Evolutionary conservation across 2,797 vertebrate genomes (phyloP).

Genomic region (Sandelia bainsii): DNA sequence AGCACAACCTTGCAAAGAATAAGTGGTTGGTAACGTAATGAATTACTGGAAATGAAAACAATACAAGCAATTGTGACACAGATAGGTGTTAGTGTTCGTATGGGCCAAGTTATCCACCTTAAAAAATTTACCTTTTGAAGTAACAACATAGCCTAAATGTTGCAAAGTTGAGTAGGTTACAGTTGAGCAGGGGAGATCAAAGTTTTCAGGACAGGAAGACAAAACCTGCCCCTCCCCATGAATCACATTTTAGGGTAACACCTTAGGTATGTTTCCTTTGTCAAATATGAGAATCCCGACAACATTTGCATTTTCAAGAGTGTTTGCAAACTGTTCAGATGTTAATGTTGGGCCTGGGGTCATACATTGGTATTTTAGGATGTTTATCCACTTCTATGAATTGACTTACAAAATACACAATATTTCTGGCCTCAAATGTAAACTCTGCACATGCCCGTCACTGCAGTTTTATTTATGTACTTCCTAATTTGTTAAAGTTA

Average conservation of each 20-base stretch:
- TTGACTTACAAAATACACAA: not conserved
- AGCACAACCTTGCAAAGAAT: too few species aligned
- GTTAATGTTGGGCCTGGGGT: not conserved
- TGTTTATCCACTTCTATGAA: not conserved
- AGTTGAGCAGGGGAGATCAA: constrained; percentile 81
- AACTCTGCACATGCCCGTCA: too few species aligned
- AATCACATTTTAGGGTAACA: not conserved
- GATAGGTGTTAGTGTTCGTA: not conserved
- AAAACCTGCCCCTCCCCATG: constrained; percentile 83
- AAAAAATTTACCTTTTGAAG: not conserved
- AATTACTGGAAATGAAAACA: not conserved
- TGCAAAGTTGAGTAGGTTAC: constrained; percentile 56
- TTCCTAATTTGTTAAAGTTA: not conserved
- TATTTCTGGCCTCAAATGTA: not conserved
- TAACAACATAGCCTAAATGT: not conserved
- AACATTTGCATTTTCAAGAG: not conserved
- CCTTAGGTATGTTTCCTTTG: not conserved
- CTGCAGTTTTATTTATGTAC: not conserved
- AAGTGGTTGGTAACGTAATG: not conserved
- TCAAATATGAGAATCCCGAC: not conserved
- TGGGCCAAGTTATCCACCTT: not conserved
- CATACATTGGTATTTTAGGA: not conserved
- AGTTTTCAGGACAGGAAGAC: constrained; percentile 71
- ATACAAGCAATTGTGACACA: not conserved
- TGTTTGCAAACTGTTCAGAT: not conserved